These are phyloP conservation scores for Acrocyrtus sp. DNA, from an alignment of 2,888 invertebrate genomes.

Conservation along the genomic window DNA sequence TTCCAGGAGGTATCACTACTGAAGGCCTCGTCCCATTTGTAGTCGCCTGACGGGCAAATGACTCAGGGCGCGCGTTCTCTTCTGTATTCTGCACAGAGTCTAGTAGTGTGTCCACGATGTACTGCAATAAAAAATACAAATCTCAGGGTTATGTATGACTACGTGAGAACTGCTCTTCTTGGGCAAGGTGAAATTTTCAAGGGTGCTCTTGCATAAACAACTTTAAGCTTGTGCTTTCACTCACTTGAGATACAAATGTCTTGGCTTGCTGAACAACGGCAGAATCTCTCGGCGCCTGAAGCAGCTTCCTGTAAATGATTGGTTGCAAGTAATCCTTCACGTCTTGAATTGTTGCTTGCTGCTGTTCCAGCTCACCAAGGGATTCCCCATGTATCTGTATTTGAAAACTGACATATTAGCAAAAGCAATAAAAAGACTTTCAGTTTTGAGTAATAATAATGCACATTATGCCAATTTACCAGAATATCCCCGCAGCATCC, in stretches of 20 bases:
- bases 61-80: background rate
- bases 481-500: too few species aligned
- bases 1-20: too few species aligned
- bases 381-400: too few species aligned
- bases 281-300: slow-evolving; percentile 27
- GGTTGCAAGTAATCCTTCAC: slow-evolving; percentile 28
- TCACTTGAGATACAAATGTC: slow-evolving; percentile 24
- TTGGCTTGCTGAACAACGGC: slow-evolving; percentile 20
- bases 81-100: slow-evolving; percentile 22
- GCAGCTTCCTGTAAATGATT: slow-evolving; percentile 32
- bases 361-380: too few species aligned
- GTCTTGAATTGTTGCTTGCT: slow-evolving; percentile 10
- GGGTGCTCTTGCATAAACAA: background rate
- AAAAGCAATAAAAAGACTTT: too few species aligned
- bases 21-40: background rate
- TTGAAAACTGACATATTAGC: too few species aligned
- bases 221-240: too few species aligned
- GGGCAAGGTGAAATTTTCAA: background rate
- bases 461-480: too few species aligned
- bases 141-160: background rate
- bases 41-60: background rate
- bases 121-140: slow-evolving; percentile 8
- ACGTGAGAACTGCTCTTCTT: background rate
- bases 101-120: slow-evolving; percentile 17
- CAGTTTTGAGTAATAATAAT: too few species aligned